Conservation (phyloP, 2,797 vertebrate species). For the Gobio occitaniae region DNA sequence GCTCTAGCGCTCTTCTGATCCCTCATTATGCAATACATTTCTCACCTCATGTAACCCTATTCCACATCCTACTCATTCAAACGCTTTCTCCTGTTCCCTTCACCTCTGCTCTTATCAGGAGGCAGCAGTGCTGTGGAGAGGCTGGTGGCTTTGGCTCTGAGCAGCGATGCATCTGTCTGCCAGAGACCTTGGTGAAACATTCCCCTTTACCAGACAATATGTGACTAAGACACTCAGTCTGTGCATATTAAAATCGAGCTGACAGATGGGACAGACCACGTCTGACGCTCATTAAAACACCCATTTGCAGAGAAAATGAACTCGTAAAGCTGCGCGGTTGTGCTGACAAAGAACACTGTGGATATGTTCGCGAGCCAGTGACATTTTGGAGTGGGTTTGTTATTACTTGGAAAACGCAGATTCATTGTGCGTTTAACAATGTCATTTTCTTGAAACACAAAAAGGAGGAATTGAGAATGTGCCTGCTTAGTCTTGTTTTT, state of each 20-base stretch:
- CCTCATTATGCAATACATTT: slow-evolving; percentile 49
- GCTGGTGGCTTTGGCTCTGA: slow-evolving; percentile 62
- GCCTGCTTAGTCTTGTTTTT: background rate
- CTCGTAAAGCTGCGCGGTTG: slow-evolving; percentile 70
- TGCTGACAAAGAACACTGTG: slow-evolving; percentile 67
- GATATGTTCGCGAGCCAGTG: slow-evolving; percentile 62
- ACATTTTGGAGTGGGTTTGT: slow-evolving; percentile 59
- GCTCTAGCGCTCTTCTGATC: slow-evolving; percentile 14
- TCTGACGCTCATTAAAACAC: slow-evolving; percentile 71
- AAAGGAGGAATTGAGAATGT: background rate
- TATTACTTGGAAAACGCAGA: slow-evolving; percentile 10
- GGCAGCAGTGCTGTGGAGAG: slow-evolving; percentile 64
- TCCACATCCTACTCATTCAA: slow-evolving; percentile 16
- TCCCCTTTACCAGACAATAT: slow-evolving; percentile 73
- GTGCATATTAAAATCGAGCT: slow-evolving; percentile 67
- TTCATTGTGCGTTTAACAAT: slow-evolving; percentile 18
- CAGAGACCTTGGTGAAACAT: slow-evolving; percentile 65
- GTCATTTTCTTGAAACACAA: background rate
- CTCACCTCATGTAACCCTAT: slow-evolving; percentile 23
- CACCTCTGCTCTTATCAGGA: slow-evolving; percentile 67
- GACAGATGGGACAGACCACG: slow-evolving; percentile 58
- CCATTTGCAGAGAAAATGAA: slow-evolving; percentile 70
- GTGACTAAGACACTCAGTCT: slow-evolving; percentile 69
- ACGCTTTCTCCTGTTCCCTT: slow-evolving; percentile 4
- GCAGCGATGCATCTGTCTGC: slow-evolving; percentile 55